Evolutionary conservation across 1,140 invertebrate species (phyloP), one percentile per base, ranked within the genome.

Genomic region (Zaprionus inermis): DNA sequence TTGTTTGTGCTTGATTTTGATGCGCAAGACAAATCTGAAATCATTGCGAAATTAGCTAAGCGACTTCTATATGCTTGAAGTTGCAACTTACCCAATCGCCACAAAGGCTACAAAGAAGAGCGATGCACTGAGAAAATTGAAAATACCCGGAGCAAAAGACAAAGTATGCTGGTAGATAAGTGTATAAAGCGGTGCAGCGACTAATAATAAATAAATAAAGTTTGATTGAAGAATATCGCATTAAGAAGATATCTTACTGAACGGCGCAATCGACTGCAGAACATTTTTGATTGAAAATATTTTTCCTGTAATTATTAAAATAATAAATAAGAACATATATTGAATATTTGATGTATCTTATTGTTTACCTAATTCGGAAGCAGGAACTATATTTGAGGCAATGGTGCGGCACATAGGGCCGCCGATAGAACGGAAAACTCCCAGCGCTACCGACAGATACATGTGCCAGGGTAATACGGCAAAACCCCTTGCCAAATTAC

Each of bases 231-330:
- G 1, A 5, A 36, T 58, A 28, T 28, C 5, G 24, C 24, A 3
- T 28, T 28, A 2, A 4, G 5, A 38, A 38, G 0, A 38, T n/a
- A 5, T 18, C 78, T 64, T 68, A 85, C 82, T 80, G 20, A 88
- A 86, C 1, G 95, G 95, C 14, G 93, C 92, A 30, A 96, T 79
- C 0, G 94, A 94, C 86, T 96, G 95, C 24, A 95, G 81, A 2
- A 94, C 93, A 28, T 94, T 94, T 83, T 94, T 94, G 10, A 95
- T 90, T 0, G 95, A 94, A 71, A 95, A 95, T n/a, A 95, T 93
- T 92, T 94, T 94, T 20, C 94, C 94, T 94, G 72, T 0, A 61
- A 70, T 55, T 3, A 9, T 28, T 2, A 2, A 28, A 28, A 9
- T 38, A 9, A 12, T 14, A n/a, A 51, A 30, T 36, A 44, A 49